A percentile compares a stretch with the other conserved stretches of the same genome.
Evolutionary conservation across 2,113 vertebrate genomes (phyloP).

Genomic region (Engystomops pustulosus): DNA sequence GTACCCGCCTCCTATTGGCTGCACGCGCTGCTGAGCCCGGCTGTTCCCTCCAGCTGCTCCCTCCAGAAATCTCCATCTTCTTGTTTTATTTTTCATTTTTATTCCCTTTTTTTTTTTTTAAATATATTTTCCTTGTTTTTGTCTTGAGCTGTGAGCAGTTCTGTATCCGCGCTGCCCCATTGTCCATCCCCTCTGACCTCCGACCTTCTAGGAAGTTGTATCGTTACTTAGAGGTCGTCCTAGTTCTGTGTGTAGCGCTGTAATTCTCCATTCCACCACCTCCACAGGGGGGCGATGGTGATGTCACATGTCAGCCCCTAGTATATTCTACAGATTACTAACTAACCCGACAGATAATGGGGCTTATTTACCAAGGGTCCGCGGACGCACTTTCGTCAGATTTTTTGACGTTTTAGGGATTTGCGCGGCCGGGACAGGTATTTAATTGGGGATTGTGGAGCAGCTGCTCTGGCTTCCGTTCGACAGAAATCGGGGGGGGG

Average conservation of each 20-base stretch:
- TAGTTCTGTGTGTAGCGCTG: too few relatives aligned
- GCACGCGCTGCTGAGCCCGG: background rate
- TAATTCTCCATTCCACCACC: too few relatives aligned
- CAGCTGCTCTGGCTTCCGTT: too few relatives aligned
- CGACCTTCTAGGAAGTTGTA: background rate
- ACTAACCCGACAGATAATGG: background rate
- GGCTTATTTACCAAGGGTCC: too few relatives aligned
- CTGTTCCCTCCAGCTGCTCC: constrained; percentile 1
- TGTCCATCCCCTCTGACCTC: background rate
- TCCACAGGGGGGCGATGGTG: background rate
- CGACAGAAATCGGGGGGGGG: too few relatives aligned
- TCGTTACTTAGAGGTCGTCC: too few relatives aligned
- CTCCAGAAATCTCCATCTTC: background rate
- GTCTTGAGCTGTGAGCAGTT: background rate
- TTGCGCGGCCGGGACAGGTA: too few relatives aligned
- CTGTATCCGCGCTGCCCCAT: background rate
- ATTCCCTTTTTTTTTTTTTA: background rate
- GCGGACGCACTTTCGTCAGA: too few relatives aligned
- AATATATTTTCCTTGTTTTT: background rate
- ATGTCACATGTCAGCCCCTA: background rate
- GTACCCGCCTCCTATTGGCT: background rate
- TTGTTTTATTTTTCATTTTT: background rate
- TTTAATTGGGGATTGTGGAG: too few relatives aligned
- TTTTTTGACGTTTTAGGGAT: too few relatives aligned
- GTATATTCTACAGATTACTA: background rate